A percentile compares a stretch with the other conserved stretches of the same genome.
These are phyloP conservation scores for Philaethria dido DNA, from an alignment of 2,888 invertebrate species.

Conservation along the genomic window DNA sequence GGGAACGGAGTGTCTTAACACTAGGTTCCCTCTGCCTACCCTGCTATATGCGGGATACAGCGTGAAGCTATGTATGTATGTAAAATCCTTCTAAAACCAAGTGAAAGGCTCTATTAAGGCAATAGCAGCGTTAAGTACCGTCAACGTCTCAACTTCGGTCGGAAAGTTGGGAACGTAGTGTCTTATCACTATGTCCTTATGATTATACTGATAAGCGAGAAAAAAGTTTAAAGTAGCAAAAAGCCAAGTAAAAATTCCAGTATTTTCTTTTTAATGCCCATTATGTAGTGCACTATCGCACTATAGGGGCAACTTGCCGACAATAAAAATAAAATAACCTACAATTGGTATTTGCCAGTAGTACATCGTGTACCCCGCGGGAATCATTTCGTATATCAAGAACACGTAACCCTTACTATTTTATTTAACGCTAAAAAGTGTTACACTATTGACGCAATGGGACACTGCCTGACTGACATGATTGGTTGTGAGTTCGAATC, in stretches of 20 bases:
- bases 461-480: not conserved
- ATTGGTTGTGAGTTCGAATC: not conserved
- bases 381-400: slow-evolving; percentile 15
- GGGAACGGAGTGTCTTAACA: too few species aligned
- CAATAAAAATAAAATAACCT: slow-evolving; percentile 10
- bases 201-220: too few species aligned
- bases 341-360: slow-evolving; percentile 1
- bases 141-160: too few species aligned
- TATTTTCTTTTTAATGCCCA: not conserved
- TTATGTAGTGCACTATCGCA: not conserved
- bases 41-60: too few species aligned
- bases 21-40: too few species aligned
- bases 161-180: too few species aligned
- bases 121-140: too few species aligned
- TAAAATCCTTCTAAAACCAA: too few species aligned
- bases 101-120: too few species aligned
- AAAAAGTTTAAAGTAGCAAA: too few species aligned
- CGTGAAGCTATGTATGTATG: too few species aligned
- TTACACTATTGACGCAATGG: not conserved
- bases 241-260: not conserved
- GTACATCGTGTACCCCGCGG: not conserved
- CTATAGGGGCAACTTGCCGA: not conserved
- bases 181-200: too few species aligned
- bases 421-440: not conserved
- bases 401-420: not conserved